A percentile compares a stretch with the other conserved stretches of the same genome.
phyloP scores from a whole-genome alignment of 2,797 vertebrate genomes.

The Enteromius trimaculatus region DNA sequence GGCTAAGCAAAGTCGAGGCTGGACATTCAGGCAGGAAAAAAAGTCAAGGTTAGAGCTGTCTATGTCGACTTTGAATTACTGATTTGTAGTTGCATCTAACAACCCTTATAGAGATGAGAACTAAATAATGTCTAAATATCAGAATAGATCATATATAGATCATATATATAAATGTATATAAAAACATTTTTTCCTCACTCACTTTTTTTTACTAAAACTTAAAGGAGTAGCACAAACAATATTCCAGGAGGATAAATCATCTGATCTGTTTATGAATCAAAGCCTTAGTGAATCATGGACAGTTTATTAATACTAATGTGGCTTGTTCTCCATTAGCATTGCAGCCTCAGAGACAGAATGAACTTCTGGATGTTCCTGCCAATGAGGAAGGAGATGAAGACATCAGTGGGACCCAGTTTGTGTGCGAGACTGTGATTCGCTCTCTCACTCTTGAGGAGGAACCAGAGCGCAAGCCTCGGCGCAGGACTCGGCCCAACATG shows the following conservation, averaged over 20 bases:
- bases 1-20: constrained; percentile 80
- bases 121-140: background rate
- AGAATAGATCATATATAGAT: background rate
- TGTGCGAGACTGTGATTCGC: constrained; percentile 96
- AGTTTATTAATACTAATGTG: background rate
- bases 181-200: background rate
- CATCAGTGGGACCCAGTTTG: constrained; percentile 97
- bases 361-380: constrained; percentile 67
- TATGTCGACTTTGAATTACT: background rate
- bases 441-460: constrained; percentile 94
- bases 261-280: background rate
- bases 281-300: background rate
- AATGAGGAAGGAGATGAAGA: constrained; percentile 92
- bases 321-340: constrained; percentile 67
- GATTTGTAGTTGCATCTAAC: background rate
- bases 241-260: background rate
- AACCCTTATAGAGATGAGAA: background rate
- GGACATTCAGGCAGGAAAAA: constrained; percentile 79
- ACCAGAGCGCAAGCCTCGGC: constrained; percentile 88
- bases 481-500: constrained; percentile 69
- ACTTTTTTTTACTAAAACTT: background rate
- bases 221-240: background rate
- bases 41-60: constrained; percentile 80
- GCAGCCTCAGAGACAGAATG: constrained; percentile 64
- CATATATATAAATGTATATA: too few relatives aligned